Conservation (phyloP, 2,797 vertebrate species). For the Sebastes hopkinsi region DNA sequence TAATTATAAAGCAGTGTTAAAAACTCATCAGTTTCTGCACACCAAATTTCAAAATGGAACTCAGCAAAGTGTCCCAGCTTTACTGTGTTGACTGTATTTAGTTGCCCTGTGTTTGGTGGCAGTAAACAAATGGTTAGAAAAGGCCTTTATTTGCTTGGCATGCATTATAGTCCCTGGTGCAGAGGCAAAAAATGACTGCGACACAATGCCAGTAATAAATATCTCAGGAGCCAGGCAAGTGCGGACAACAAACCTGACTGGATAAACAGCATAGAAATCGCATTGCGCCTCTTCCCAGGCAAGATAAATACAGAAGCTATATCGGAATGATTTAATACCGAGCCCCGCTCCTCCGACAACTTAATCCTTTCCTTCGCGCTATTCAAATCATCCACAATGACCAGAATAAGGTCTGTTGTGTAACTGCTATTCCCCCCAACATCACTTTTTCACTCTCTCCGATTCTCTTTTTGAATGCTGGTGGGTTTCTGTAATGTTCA, state of each 20-base stretch:
- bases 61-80: slow-evolving; percentile 21
- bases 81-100: slow-evolving; percentile 48
- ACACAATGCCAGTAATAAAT: slow-evolving; percentile 80
- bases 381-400: slow-evolving; percentile 75
- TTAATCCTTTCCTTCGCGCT: slow-evolving; percentile 74
- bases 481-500: slow-evolving; percentile 4
- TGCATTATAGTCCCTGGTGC: slow-evolving; percentile 67
- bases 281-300: slow-evolving; percentile 66
- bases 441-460: slow-evolving; percentile 51
- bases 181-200: slow-evolving; percentile 73
- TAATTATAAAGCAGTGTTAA: slow-evolving; percentile 23
- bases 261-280: slow-evolving; percentile 77
- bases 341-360: slow-evolving; percentile 68
- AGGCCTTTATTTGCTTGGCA: slow-evolving; percentile 68
- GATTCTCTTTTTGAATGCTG: slow-evolving; percentile 22
- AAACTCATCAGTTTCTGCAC: slow-evolving; percentile 18
- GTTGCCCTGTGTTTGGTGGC: slow-evolving; percentile 50
- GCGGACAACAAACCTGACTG: slow-evolving; percentile 76
- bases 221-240: slow-evolving; percentile 75
- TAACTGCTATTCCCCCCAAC: slow-evolving; percentile 53
- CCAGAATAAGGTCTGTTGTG: slow-evolving; percentile 66
- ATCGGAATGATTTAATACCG: slow-evolving; percentile 76
- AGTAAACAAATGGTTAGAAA: slow-evolving; percentile 75
- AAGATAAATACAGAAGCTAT: slow-evolving; percentile 74
- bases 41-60: slow-evolving; percentile 1